phyloP scores from a whole-genome alignment of 2,797 vertebrate species.

The Hydrolagus colliei region DNA sequence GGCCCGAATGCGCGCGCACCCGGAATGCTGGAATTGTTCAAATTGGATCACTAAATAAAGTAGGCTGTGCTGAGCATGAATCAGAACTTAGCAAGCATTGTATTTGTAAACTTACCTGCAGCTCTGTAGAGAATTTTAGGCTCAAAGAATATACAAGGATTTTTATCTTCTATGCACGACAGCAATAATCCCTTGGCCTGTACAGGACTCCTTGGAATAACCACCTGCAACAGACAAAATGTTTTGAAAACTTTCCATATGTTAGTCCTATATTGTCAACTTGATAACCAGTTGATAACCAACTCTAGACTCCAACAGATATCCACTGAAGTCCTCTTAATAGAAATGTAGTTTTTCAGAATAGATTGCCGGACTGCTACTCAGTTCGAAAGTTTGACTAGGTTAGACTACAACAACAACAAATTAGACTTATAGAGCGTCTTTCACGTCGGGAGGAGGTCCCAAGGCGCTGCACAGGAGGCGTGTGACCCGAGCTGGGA shows the following conservation, averaged over 20 bases:
- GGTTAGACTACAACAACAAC: not conserved
- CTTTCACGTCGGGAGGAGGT: too few species aligned
- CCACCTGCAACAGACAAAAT: slow-evolving; percentile 60
- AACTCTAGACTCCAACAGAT: not conserved
- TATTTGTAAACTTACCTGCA: slow-evolving; percentile 65
- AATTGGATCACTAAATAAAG: not conserved
- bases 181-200: slow-evolving; percentile 91
- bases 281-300: not conserved
- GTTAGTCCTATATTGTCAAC: not conserved
- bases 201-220: slow-evolving; percentile 85
- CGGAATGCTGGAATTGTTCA: not conserved
- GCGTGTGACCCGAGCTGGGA: too few species aligned
- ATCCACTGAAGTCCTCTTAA: not conserved
- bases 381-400: not conserved
- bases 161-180: slow-evolving; percentile 85
- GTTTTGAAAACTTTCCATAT: not conserved
- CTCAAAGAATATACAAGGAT: slow-evolving; percentile 98
- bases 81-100: not conserved
- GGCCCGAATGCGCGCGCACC: too few species aligned
- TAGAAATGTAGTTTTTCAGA: not conserved
- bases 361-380: not conserved
- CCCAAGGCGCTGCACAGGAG: too few species aligned
- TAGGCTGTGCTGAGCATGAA: not conserved
- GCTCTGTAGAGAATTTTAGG: slow-evolving; percentile 98
- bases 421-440: too few species aligned